Evolutionary conservation across 2,797 vertebrate genomes (phyloP).

Genomic region (Oryzias dopingdopingensis): DNA sequence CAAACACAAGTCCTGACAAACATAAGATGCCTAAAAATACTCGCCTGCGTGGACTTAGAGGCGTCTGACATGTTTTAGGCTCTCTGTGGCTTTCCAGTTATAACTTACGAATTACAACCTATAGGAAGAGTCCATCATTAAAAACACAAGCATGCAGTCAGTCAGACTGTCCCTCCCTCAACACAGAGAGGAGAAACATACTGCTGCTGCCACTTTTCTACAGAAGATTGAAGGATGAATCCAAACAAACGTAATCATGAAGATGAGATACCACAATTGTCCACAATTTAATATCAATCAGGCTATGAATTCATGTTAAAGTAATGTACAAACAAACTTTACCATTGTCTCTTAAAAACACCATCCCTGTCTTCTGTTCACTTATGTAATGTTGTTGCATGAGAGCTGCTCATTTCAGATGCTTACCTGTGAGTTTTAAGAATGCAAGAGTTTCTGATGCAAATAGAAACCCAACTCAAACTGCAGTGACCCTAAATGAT

Average conservation of each 20-base stretch:
- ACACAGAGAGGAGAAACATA: conserved; percentile 1
- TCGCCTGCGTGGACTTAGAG: conserved; percentile 22
- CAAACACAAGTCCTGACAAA: conserved; percentile 18
- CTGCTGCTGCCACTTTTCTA: not conserved
- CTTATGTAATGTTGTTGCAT: too few relatives aligned
- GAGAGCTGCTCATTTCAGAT: too few relatives aligned
- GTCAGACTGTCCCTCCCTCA: conserved; percentile 31
- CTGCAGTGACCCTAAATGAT: conserved; percentile 1
- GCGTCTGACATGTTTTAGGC: conserved; percentile 46
- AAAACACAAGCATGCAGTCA: conserved; percentile 44
- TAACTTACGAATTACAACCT: conserved; percentile 75
- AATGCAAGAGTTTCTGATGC: too few relatives aligned
- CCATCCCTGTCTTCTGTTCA: too few relatives aligned
- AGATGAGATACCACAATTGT: too few relatives aligned
- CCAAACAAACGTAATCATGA: too few relatives aligned
- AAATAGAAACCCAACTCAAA: not conserved
- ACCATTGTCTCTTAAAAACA: too few relatives aligned
- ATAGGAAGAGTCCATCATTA: conserved; percentile 68
- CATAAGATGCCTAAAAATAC: conserved; percentile 30
- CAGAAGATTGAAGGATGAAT: not conserved
- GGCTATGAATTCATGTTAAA: too few relatives aligned
- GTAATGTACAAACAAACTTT: too few relatives aligned
- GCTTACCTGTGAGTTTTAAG: too few relatives aligned
- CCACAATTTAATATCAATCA: too few relatives aligned
- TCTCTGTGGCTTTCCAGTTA: conserved; percentile 72